phyloP scores from a whole-genome alignment of 2,797 vertebrate species.

The Micrastur ruficollis region DNA sequence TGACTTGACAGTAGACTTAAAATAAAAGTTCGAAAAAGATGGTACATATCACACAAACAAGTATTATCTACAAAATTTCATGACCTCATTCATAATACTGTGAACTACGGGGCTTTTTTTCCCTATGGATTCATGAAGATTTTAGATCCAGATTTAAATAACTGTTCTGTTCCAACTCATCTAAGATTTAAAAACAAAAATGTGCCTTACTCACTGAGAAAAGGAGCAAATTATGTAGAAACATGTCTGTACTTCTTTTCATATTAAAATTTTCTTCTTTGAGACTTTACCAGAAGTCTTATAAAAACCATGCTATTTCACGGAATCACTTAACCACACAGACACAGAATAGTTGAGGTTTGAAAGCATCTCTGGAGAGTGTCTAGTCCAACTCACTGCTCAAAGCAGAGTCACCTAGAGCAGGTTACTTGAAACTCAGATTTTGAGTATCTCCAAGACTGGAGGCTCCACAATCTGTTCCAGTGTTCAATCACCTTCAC shows the following conservation, averaged over 20 bases:
- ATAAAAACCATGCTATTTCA: not conserved
- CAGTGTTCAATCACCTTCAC: not conserved
- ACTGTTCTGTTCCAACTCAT: not conserved
- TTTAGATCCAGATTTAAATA: not conserved
- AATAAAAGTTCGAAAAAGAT: not conserved
- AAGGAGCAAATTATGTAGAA: not conserved
- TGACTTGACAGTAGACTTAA: not conserved
- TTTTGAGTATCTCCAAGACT: not conserved
- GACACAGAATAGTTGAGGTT: not conserved
- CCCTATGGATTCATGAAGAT: not conserved
- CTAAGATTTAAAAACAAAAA: not conserved
- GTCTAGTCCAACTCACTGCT: not conserved
- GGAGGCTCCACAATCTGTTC: not conserved
- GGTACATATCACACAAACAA: not conserved
- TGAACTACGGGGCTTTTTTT: accelerated
- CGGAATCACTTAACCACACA: not conserved
- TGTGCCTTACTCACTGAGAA: not conserved
- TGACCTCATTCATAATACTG: not conserved
- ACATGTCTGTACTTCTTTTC: not conserved
- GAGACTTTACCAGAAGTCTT: not conserved
- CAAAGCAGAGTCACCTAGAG: not conserved
- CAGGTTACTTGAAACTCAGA: not conserved
- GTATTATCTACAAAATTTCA: not conserved
- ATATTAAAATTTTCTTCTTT: not conserved
- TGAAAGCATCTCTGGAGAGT: not conserved